Conservation (phyloP, 1,140 invertebrate genomes). For the Grapholita molesta region DNA sequence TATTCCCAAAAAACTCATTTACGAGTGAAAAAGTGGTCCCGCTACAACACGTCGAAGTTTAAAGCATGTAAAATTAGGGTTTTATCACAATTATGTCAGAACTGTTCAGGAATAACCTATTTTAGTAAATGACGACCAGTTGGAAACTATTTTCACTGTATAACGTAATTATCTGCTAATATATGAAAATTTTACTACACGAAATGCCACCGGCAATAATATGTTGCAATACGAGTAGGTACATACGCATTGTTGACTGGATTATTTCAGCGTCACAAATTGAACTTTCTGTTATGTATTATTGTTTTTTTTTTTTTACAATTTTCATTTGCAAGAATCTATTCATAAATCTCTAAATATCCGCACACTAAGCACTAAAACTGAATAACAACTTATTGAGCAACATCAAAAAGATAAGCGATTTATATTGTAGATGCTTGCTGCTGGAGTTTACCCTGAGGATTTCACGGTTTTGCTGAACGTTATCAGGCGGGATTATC, state of each 20-base stretch:
- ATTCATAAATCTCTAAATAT: too few relatives aligned
- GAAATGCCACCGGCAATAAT: too few relatives aligned
- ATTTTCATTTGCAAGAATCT: too few relatives aligned
- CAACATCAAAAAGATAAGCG: neutral
- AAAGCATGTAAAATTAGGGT: neutral
- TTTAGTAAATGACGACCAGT: neutral
- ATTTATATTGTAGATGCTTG: neutral
- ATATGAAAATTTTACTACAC: too few relatives aligned
- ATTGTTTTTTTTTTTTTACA: too few relatives aligned
- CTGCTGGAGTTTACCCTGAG: neutral
- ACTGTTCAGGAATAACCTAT: neutral
- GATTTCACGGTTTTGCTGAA: neutral
- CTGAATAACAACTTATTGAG: too few relatives aligned
- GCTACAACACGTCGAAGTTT: neutral
- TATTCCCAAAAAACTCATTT: too few relatives aligned
- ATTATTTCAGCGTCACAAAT: too few relatives aligned
- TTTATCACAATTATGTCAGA: neutral
- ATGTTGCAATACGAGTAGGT: neutral
- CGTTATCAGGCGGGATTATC: conserved; percentile 5
- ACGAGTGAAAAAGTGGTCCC: too few relatives aligned
- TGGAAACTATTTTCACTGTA: neutral
- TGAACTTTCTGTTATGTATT: too few relatives aligned
- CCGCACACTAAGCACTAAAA: too few relatives aligned
- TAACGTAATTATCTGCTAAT: neutral
- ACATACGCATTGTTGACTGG: too few relatives aligned